Base-by-base conservation (phyloP, 2,113 vertebrate species). In the Indicator indicator region DNA sequence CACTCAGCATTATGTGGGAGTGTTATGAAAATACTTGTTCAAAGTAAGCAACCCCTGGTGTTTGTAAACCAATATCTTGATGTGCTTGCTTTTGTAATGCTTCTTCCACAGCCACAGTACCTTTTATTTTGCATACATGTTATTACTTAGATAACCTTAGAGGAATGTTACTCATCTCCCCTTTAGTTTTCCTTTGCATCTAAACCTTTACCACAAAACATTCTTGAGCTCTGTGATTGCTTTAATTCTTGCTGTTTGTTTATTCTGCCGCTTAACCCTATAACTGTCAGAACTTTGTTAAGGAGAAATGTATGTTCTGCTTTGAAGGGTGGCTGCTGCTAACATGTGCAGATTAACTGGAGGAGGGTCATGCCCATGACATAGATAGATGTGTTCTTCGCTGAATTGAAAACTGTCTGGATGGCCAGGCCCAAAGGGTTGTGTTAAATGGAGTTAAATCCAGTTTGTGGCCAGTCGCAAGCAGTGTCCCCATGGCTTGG, bases 71-170 rank as follows among this genome's bases (percentile, higher is more conserved):
- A 1, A 13, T 73, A 19, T 85, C 59, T 89, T 50, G 30, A 36
- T 80, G 52, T 59, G 16, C 15, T 93, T 89, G n/a, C 36, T 94
- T 89, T 83, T 94, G 56, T 80, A 87, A 73, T 72, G 13, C 30
- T 73, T 11, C 12, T 83, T 84, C n/a, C 16, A 15, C 23, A 80
- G n/a, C 36, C 30, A 6, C 30, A 23, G 75, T 67, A 81, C 8
- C 40, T 76, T 50, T 69, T 70, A 54, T 1, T 94, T 89, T 83
- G 56, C 33, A 11, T 82, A 11, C 28, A 8, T 60, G 42, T 80
- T 95, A 58, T 16, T 85, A 82, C 44, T 70, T 72, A 24, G 65
- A 79, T 84, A 95, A 85, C 67, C 20, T 69, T 54, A 55, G 62
- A 76, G 63, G 59, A 81, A 83, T 55, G 63, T 55, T 76, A 2